Percentiles rank a stretch among this genome's conserved stretches.
Evolutionary conservation across 2,113 vertebrate genomes (phyloP).

Genomic region (Shinisaurus crocodilurus): DNA sequence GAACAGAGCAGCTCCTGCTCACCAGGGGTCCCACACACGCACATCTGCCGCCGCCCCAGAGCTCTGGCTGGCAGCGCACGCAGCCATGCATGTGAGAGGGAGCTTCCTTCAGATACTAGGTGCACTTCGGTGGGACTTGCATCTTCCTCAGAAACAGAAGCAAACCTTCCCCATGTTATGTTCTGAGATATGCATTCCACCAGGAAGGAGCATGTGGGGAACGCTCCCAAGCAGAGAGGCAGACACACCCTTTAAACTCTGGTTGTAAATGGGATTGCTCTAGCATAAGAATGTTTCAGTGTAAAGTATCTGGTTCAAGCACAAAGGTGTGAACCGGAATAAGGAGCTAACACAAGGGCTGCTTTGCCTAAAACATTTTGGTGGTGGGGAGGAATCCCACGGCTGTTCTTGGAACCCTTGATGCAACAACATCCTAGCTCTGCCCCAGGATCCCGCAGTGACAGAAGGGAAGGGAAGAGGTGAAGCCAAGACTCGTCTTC

Average conservation of each 20-base stretch:
- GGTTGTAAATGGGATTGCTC: not conserved
- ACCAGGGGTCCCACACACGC: not conserved
- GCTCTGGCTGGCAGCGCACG: not conserved
- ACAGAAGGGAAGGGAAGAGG: not conserved
- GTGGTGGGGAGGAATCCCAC: not conserved
- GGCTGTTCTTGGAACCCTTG: constrained; percentile 39
- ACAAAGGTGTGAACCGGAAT: not conserved
- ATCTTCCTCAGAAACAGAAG: not conserved
- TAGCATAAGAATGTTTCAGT: too few species aligned
- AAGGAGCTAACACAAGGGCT: not conserved
- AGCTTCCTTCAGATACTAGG: not conserved
- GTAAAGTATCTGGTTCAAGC: not conserved
- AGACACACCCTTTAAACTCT: not conserved
- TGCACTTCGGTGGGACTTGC: not conserved
- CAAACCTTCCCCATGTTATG: not conserved
- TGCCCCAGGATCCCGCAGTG: constrained; percentile 54
- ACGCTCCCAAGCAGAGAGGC: not conserved
- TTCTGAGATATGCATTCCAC: not conserved
- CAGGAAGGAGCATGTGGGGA: not conserved
- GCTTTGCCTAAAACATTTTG: not conserved
- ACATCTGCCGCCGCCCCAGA: not conserved
- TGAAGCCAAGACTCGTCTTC: too few species aligned
- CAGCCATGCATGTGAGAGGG: not conserved
- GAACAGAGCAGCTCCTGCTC: not conserved
- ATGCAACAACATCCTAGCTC: constrained; percentile 52